Conservation (phyloP, 2,888 invertebrate species). For the Dione juno region DNA sequence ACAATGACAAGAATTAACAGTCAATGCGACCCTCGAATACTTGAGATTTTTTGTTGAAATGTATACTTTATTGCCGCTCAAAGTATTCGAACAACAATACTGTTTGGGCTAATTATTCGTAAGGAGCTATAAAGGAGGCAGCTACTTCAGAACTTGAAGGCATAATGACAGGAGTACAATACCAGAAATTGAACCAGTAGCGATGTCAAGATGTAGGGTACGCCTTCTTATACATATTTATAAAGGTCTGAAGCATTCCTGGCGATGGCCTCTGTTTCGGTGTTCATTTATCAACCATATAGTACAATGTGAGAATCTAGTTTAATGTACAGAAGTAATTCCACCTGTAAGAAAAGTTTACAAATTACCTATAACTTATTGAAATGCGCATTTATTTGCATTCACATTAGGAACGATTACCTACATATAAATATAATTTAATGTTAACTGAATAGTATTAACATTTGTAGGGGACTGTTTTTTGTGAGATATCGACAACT, state of each 20-base stretch:
- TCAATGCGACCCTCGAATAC: conserved; percentile 68
- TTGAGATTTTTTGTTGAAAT: conserved; percentile 76
- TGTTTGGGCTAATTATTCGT: conserved; percentile 79
- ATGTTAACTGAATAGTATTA: conserved; percentile 5
- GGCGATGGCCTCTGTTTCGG: conserved; percentile 35
- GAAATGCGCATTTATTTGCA: conserved; percentile 38
- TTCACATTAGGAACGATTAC: conserved; percentile 28
- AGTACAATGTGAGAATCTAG: conserved; percentile 42
- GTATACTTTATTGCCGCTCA: conserved; percentile 74
- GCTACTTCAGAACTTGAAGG: conserved; percentile 68
- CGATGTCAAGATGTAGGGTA: conserved; percentile 62
- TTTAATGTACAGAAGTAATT: conserved; percentile 34
- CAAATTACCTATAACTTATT: conserved; percentile 30
- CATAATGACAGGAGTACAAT: conserved; percentile 73
- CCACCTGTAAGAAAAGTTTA: conserved; percentile 23
- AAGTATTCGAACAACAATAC: conserved; percentile 62
- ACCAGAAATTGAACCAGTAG: conserved; percentile 66
- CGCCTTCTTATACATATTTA: conserved; percentile 80
- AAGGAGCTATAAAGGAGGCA: conserved; percentile 77
- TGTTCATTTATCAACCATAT: conserved; percentile 39
- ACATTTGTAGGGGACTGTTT: conserved; percentile 17
- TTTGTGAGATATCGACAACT: conserved; percentile 12
- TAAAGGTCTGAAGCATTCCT: conserved; percentile 49
- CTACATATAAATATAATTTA: conserved; percentile 26
- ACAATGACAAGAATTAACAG: conserved; percentile 79